A percentile compares a stretch with the other conserved stretches of the same genome.
These are phyloP conservation scores for Macquaria ambigua DNA, from an alignment of 2,113 vertebrate genomes.

Conservation along the genomic window DNA sequence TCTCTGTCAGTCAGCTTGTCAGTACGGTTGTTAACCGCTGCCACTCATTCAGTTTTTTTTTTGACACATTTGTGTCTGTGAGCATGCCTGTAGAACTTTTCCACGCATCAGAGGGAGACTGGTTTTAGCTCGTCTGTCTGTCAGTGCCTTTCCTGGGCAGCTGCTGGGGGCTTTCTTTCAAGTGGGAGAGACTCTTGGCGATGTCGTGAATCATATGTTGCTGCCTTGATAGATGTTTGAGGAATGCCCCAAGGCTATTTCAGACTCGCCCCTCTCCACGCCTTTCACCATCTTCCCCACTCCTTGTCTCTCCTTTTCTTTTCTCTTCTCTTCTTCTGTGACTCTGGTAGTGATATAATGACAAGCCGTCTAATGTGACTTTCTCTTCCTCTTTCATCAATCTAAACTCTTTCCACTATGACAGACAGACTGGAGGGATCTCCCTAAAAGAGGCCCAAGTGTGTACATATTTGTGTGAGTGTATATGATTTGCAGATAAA, in stretches of 20 bases:
- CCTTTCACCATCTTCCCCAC: conserved; percentile 23
- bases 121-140: conserved; percentile 47
- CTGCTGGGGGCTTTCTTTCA: conserved; percentile 57
- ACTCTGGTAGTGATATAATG: conserved; percentile 34
- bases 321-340: conserved; percentile 22
- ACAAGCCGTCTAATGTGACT: conserved; percentile 56
- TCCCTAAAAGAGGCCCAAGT: conserved; percentile 32
- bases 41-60: conserved; percentile 30
- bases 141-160: conserved; percentile 50
- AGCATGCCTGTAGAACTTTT: neutral
- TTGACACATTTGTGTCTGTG: conserved; percentile 26
- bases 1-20: conserved; percentile 52
- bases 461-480: conserved; percentile 36
- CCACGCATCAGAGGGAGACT: neutral
- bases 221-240: conserved; percentile 65
- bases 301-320: conserved; percentile 16
- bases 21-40: conserved; percentile 41
- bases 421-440: conserved; percentile 59
- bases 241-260: conserved; percentile 59
- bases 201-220: conserved; percentile 60
- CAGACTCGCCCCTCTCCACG: neutral
- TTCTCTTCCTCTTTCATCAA: conserved; percentile 67
- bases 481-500: conserved; percentile 53
- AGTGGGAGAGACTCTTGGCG: conserved; percentile 57
- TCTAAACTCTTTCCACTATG: conserved; percentile 66